Evolutionary conservation across 2,888 invertebrate species (phyloP).

Genomic region (Oxyteleia sp.): DNA sequence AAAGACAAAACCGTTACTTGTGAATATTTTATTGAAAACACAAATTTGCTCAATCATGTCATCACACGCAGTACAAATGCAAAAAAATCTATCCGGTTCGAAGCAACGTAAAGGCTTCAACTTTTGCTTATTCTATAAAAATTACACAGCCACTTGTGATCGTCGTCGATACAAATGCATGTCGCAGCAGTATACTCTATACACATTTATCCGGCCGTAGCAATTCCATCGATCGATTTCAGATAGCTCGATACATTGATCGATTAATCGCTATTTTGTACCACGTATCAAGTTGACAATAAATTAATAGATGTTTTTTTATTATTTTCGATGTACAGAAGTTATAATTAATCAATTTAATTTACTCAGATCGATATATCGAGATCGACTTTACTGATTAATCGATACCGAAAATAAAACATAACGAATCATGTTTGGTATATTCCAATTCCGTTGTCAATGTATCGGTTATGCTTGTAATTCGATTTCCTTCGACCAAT

Average conservation of each 20-base stretch:
- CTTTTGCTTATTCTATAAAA: slow-evolving; percentile 52
- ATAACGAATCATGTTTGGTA: not conserved
- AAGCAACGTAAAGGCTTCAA: slow-evolving; percentile 57
- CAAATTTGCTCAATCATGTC: slow-evolving; percentile 53
- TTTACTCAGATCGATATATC: not conserved
- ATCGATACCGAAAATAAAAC: not conserved
- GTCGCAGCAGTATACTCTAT: not conserved
- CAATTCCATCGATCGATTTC: not conserved
- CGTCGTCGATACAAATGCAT: slow-evolving; percentile 17
- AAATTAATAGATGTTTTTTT: not conserved
- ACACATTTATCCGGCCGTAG: not conserved
- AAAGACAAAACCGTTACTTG: too few species aligned
- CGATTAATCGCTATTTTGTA: slow-evolving; percentile 4
- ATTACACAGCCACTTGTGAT: slow-evolving; percentile 65
- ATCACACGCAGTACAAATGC: slow-evolving; percentile 53
- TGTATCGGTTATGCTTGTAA: not conserved
- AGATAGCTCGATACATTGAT: not conserved
- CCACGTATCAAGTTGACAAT: not conserved
- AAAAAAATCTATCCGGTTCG: slow-evolving; percentile 40
- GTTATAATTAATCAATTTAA: not conserved
- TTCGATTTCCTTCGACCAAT: slow-evolving; percentile 7
- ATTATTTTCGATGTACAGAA: too few species aligned
- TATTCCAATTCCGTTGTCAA: too few species aligned
- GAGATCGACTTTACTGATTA: not conserved
- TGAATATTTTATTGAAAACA: slow-evolving; percentile 60